Evolutionary conservation across 2,888 invertebrate genomes (phyloP), one percentile per base, ranked within the genome.

Genomic region (Zootermopsis nevadensis): DNA sequence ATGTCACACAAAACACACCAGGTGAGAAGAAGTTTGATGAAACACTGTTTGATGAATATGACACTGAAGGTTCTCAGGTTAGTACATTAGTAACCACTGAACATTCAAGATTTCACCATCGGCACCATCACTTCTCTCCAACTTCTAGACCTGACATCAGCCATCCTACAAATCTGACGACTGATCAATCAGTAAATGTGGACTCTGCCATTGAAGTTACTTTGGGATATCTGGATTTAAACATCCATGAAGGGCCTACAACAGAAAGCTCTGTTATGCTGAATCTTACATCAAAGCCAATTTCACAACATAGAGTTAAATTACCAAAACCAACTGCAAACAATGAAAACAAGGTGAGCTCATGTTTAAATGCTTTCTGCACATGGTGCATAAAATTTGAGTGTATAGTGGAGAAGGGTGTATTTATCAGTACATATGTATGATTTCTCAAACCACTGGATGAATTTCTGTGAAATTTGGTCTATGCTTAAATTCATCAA

Each of bases 11-110:
- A n/a, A 7, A 60, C 15, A 60, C n/a, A 66, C 10, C 76, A 30
- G n/a, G 15, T 30, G 79, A 74, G 19, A 83, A 42, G 30, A 84
- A 82, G 67, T 83, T 83, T 60, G 83, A 84, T 53, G 83, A 81
- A 67, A 82, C 48, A n/a, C 77, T 81, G 66, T 84, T 82, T 31
- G 85, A 85, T 48, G 85, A 86, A 27, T 85, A 86, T 55, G 85
- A 84, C 24, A 81, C 82, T n/a, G 84, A 85, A 19, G 81, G 55
- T 30, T 30, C 31, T 22, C 19, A 31, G 33, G 15, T 2, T 19
- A 15, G 27, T 33, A 42, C 38, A 38, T 27, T 60, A 27, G 80
- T 8, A 74, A 84, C 80, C 15, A 77, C 76, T 31, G 80, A 82
- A 67, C 66, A 35, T 22, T 60, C 69, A 22, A 72, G 53, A 15